Evolutionary conservation across 1,140 invertebrate species (phyloP), one percentile per base, ranked within the genome.

Genomic region (Pinna nobilis): DNA sequence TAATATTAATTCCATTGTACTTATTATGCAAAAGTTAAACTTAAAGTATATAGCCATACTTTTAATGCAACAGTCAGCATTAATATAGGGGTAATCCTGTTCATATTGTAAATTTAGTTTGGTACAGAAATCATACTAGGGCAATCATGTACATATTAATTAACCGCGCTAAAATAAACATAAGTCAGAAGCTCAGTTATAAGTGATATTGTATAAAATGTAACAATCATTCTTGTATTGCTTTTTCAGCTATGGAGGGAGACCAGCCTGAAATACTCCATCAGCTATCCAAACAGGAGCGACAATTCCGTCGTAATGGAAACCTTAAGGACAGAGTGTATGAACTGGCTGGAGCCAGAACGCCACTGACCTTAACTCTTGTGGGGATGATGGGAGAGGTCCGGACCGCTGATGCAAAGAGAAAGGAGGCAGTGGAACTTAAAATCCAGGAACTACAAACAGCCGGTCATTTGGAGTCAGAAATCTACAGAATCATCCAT

Each of bases 371-470:
- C 11, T 55, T 59, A 9, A 75, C 77, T 13, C 41, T 82, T n/a
- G 59, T 60, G 15, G 72, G 65, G 13, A 50, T 86, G 30, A 84
- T 86, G 80, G 82, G 82, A 64, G 71, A 81, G 50, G 61, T 80
- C 18, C 50, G 49, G 25, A 35, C 73, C n/a, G 32, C 44, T n/a
- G 67, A 75, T 20, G 39, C 15, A 13, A 64, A 51, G 32, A 50
- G 53, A 15, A 70, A 50, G 33, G 61, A 50, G 20, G 50, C 65
- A 51, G 35, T n/a, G 51, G 39, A 39, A n/a, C 67, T 70, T 35
- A 67, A 69, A 37, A 75, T 67, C 28, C 35, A 65, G 47, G 68
- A 67, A 20, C 35, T 84, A 41, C 65, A 74, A 55, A 64, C 64
- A 41, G 72, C 81, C 57, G 79, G 82, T 13, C 79, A 76, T 50